phyloP scores from a whole-genome alignment of 64 coral and sea anemone species.

The Porites lutea region DNA sequence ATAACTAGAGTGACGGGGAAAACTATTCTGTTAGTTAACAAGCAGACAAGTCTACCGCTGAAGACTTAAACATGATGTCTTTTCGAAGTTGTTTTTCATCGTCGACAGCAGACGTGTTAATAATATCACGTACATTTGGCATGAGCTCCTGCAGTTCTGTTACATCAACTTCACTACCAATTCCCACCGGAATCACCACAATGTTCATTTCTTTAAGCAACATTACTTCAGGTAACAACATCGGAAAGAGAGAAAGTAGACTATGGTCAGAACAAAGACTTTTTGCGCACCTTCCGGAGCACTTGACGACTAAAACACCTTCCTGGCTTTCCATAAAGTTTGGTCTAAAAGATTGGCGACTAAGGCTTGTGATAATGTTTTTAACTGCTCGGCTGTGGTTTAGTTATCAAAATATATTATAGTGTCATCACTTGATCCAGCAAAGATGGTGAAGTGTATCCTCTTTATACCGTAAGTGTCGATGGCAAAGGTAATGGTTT shows the following conservation, averaged over 20 bases:
- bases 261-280: conserved; percentile 69
- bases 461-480: conserved; percentile 41
- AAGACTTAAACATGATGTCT: conserved; percentile 54
- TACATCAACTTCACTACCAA: conserved; percentile 57
- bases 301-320: conserved; percentile 22
- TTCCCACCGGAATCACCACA: conserved; percentile 55
- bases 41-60: not conserved
- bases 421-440: not conserved
- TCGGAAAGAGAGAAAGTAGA: conserved; percentile 20
- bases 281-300: conserved; percentile 20
- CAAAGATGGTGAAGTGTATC: conserved; percentile 40
- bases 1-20: too few relatives aligned
- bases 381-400: not conserved
- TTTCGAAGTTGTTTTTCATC: conserved; percentile 47
- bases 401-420: not conserved
- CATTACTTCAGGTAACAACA: conserved; percentile 32
- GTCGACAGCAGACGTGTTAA: conserved; percentile 25
- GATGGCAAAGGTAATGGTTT: conserved; percentile 10
- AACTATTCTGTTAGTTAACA: too few relatives aligned
- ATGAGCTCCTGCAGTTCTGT: conserved; percentile 49
- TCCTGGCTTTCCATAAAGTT: conserved; percentile 9
- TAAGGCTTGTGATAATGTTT: not conserved
- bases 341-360: not conserved
- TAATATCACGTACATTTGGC: conserved; percentile 42
- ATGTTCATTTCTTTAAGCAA: conserved; percentile 54